These are phyloP conservation scores for Turdus rufiventris DNA, from an alignment of 2,113 vertebrate species.

Conservation along the genomic window DNA sequence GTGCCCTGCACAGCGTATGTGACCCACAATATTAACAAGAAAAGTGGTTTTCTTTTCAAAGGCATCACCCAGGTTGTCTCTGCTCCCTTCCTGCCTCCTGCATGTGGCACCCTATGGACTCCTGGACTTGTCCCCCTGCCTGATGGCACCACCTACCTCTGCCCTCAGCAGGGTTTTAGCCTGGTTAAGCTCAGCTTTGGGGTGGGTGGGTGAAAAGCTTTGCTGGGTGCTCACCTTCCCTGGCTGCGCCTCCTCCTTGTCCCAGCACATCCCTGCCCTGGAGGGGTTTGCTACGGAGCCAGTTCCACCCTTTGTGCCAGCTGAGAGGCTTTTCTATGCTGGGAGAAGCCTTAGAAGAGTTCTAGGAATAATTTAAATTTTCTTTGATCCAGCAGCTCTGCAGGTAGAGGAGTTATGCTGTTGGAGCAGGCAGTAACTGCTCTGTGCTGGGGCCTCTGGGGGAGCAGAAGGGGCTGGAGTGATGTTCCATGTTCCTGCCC, in stretches of 20 bases:
- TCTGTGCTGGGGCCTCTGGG: not conserved
- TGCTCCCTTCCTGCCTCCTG: not conserved
- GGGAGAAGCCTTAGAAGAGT: not conserved
- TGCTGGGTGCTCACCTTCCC: not conserved
- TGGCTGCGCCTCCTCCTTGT: not conserved
- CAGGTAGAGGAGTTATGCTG: not conserved
- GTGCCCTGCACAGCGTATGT: not conserved
- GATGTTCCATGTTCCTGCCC: fast-evolving
- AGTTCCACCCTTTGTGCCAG: not conserved
- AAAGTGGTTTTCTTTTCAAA: not conserved
- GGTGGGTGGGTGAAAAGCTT: not conserved
- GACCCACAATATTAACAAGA: not conserved
- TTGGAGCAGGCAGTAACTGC: not conserved
- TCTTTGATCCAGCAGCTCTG: conserved; percentile 10
- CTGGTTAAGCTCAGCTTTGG: not conserved
- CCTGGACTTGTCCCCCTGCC: not conserved
- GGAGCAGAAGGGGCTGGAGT: not conserved
- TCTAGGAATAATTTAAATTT: not conserved
- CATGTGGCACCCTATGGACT: fast-evolving
- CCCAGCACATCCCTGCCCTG: not conserved
- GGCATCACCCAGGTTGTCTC: not conserved
- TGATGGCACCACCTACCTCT: not conserved
- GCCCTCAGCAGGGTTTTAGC: not conserved
- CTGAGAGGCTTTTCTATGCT: not conserved
- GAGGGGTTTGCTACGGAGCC: not conserved